Conservation (phyloP, 2,888 invertebrate genomes). For the Eristalis intricaria region DNA sequence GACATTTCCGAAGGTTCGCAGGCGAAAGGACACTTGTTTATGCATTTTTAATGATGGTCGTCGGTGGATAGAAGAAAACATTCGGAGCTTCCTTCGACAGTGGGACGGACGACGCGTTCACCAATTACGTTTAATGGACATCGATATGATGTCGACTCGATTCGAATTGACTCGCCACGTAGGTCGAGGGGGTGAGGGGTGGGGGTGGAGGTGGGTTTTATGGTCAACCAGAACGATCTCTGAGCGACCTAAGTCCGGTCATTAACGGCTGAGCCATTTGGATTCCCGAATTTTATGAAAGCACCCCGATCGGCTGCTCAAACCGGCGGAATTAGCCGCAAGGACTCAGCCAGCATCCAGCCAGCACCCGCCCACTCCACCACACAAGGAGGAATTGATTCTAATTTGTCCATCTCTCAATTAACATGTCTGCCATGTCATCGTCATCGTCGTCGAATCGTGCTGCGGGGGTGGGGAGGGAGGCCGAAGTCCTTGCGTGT, state of each 20-base stretch:
- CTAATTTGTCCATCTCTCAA: slow-evolving; percentile 61
- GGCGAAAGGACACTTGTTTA: slow-evolving; percentile 70
- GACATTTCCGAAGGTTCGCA: slow-evolving; percentile 59
- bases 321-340: slow-evolving; percentile 39
- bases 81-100: slow-evolving; percentile 18
- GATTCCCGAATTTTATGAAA: slow-evolving; percentile 44
- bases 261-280: slow-evolving; percentile 21
- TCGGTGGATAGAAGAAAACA: slow-evolving; percentile 25
- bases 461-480: neutral
- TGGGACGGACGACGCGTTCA: neutral
- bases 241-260: neutral
- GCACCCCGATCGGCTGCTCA: neutral
- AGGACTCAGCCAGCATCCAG: slow-evolving; percentile 45
- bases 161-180: neutral
- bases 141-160: slow-evolving; percentile 10
- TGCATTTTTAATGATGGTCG: slow-evolving; percentile 70
- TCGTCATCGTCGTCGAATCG: neutral
- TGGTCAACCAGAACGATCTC: slow-evolving; percentile 19
- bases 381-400: slow-evolving; percentile 55
- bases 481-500: neutral
- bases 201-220: neutral
- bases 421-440: slow-evolving; percentile 63
- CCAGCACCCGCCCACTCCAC: no score
- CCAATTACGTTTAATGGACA: slow-evolving; percentile 58
- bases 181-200: neutral